Evolutionary conservation across 2,888 invertebrate species (phyloP), one percentile per base, ranked within the genome.

Genomic region (Aquatica leii): DNA sequence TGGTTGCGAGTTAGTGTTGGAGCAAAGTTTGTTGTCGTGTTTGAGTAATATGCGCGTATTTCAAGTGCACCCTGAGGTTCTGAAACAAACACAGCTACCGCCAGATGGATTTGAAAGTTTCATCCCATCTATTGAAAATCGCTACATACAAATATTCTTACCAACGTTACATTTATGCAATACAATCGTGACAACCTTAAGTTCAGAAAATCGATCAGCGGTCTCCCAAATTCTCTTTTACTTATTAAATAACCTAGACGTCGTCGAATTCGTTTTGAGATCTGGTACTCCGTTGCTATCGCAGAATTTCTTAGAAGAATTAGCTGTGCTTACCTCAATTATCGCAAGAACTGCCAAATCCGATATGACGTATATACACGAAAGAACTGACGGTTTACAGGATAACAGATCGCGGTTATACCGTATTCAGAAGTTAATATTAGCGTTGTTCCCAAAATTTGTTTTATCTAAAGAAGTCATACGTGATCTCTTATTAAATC

Each of bases 91-190:
- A 71, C 74, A 77, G 5, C 62, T 70, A 2, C 69, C 74, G 12
- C 75, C 76, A 8, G 70, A 76, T 20, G 58, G 62, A 5, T 70
- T 80, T 0, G 78, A 79, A 41, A 77, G 76, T 18, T 88, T 89
- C 73, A 78, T 90, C 14, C 90, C 91, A 0, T 83, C 87, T 0
- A 82, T 88, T 0, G 86, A 88, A 59, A 84, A 86, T 56, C 86
- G 94, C 49, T 96, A 94, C 81, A 88, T 94, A 46, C 92, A 94
- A 77, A 88, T 96, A 51, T 84, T 95, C 67, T 85, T 93, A 56
- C 94, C 96, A 0, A 91, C 93, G 15, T 81, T 96, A 63, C 87
- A 90, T 68, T 83, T 97, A 12, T 94, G 94, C 77, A 90, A 93
- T 77, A 89, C 92, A 9, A 81, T 96, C 48, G 84, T 96, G 17